A percentile compares a stretch with the other conserved stretches of the same genome.
Evolutionary conservation across 1,140 invertebrate species (phyloP).

Genomic region (Ceratina australensis): DNA sequence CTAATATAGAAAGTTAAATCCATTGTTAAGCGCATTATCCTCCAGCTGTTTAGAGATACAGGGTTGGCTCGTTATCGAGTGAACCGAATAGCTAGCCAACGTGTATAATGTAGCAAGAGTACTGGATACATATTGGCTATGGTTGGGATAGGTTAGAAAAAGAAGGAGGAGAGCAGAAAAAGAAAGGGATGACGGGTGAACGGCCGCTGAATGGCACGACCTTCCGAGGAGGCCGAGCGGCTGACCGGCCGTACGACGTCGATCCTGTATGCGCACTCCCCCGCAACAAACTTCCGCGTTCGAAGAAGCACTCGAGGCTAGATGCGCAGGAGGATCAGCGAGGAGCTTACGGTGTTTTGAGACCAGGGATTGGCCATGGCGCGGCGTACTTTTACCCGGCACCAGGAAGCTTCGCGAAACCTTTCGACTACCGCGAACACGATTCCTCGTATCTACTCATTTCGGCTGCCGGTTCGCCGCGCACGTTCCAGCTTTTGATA

Average conservation of each 20-base stretch:
- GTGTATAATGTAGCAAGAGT: slow-evolving; percentile 32
- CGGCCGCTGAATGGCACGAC: slow-evolving; percentile 60
- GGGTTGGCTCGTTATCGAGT: background rate
- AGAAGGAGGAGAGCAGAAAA: slow-evolving; percentile 41
- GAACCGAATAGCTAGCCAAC: background rate
- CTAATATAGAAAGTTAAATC: too few species aligned
- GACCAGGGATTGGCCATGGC: background rate
- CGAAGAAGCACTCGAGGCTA: slow-evolving; percentile 40
- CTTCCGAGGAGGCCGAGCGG: slow-evolving; percentile 55
- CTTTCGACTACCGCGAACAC: background rate
- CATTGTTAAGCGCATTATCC: too few species aligned
- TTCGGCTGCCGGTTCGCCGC: background rate
- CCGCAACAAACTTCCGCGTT: slow-evolving; percentile 55
- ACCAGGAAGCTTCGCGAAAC: background rate
- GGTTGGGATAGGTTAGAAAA: slow-evolving; percentile 39
- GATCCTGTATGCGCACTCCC: slow-evolving; percentile 51
- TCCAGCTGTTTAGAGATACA: too few species aligned
- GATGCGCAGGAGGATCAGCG: slow-evolving; percentile 15
- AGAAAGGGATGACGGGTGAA: slow-evolving; percentile 63
- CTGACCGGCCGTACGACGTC: slow-evolving; percentile 27
- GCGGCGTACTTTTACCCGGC: slow-evolving; percentile 12
- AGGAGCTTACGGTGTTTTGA: slow-evolving; percentile 30
- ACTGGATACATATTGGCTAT: slow-evolving; percentile 27
- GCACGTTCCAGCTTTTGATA: background rate
- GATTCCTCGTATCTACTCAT: background rate